Evolutionary conservation across 1,140 invertebrate species (phyloP).

Genomic region (Pomacea maculata): DNA sequence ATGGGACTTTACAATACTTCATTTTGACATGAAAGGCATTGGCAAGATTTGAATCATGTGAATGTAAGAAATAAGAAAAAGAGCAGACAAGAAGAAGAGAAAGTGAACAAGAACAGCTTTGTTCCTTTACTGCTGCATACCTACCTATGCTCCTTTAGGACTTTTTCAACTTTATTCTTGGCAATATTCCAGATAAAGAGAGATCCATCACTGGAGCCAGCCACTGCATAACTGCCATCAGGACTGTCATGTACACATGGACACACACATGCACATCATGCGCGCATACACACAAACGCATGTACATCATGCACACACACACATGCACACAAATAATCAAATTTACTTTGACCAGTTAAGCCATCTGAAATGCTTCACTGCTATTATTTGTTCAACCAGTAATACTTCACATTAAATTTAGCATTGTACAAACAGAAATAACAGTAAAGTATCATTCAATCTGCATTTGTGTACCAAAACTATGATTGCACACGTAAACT

Average conservation of each 20-base stretch:
- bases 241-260: slow-evolving; percentile 71
- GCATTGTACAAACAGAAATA: too few species aligned
- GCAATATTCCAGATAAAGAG: slow-evolving; percentile 91
- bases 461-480: too few species aligned
- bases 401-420: too few species aligned
- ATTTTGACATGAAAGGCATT: too few species aligned
- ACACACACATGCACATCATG: background rate
- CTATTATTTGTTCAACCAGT: too few species aligned
- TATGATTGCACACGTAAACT: too few species aligned
- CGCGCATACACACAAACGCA: background rate
- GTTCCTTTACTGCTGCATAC: slow-evolving; percentile 41
- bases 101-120: slow-evolving; percentile 2
- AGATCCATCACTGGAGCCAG: slow-evolving; percentile 88
- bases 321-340: background rate
- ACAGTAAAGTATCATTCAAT: too few species aligned
- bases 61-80: background rate
- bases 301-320: background rate
- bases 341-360: too few species aligned
- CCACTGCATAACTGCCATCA: slow-evolving; percentile 85
- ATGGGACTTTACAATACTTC: too few species aligned
- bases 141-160: slow-evolving; percentile 90
- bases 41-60: too few species aligned
- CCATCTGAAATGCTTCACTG: too few species aligned
- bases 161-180: slow-evolving; percentile 78
- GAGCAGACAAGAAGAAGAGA: background rate